Base-by-base conservation (phyloP, 2,797 vertebrate genomes). In the Urosaurus nigricauda region DNA sequence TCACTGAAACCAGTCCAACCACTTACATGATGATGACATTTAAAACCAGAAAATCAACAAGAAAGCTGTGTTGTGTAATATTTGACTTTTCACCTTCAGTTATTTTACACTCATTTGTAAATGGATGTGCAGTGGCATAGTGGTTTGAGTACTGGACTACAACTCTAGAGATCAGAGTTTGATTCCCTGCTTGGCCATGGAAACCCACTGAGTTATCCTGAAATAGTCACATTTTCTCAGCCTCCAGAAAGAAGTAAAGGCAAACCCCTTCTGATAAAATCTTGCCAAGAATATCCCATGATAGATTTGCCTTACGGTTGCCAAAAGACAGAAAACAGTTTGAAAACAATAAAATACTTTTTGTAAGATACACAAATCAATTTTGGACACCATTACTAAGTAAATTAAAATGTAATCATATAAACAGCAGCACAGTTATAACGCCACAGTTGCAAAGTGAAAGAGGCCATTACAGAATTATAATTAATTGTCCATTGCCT, bases 11-110 rank as follows among this genome's bases (percentile, higher is more conserved):
- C 68, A 87, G 51, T 73, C 35, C 37, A 73, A 56, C 65, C 8
- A 56, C 14, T 40, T 71, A 58, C 8, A 80, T 12, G 19, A 78
- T 21, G 43, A 75, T 37, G 21, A 84, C 5, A 35, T 24, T 35
- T 87, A 37, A 56, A 73, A 51, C 17, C 16, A 87, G 12, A 70
- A 86, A 79, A 79, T 14, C 84, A 79, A 17, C 60, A 51, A 77
- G n/a, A 53, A 79, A 35, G 4, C 5, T 60, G 26, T 3, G 60
- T 12, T 26, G 21, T 56, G 12, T 58, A 29, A 74, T 16, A 2
- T 37, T 56, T 14, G 17, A 37, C 53, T 35, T 56, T 83, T 35
- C 32, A 71, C 47, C n/a, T 24, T 60, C 8, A 11, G 5, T 35
- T 65, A 21, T 35, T 47, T 40, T 29, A 90, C 37, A 83, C 0